These are phyloP conservation scores for Malurus melanocephalus DNA, from an alignment of 2,113 vertebrate species.

Conservation along the genomic window DNA sequence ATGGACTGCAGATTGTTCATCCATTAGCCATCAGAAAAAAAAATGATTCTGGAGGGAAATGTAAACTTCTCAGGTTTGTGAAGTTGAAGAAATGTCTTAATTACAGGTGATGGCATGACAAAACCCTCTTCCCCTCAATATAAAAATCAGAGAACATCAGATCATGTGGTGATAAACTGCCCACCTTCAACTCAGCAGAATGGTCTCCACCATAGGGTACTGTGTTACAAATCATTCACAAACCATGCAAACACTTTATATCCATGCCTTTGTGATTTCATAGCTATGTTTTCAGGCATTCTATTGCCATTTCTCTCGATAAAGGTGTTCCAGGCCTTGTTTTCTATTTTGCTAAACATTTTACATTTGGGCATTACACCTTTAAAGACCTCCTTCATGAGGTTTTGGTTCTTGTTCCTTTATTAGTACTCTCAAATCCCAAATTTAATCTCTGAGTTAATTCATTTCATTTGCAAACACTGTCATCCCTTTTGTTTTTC, in stretches of 20 bases:
- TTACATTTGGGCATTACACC: neutral
- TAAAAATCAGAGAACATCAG: neutral
- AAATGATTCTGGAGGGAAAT: neutral
- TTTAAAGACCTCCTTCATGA: constrained; percentile 9
- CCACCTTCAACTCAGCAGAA: neutral
- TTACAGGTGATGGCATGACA: neutral
- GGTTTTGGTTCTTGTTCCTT: neutral
- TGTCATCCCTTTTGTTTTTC: constrained; percentile 17
- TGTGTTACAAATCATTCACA: neutral
- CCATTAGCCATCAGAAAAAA: neutral
- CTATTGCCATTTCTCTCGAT: neutral
- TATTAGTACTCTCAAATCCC: constrained; percentile 34
- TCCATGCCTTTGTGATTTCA: neutral
- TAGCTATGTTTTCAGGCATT: neutral
- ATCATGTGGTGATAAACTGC: neutral
- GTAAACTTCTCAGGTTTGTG: neutral
- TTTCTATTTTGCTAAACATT: neutral
- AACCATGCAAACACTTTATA: neutral
- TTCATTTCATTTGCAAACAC: constrained; percentile 24
- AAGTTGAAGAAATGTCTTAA: neutral
- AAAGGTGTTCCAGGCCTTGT: neutral
- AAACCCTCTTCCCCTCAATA: neutral
- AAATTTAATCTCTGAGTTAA: constrained; percentile 38
- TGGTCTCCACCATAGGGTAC: neutral
- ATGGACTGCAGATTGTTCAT: neutral